Percentiles rank a stretch among this genome's conserved stretches.
Evolutionary conservation across 2,113 vertebrate genomes (phyloP).

Genomic region (Crotalus helleri): DNA sequence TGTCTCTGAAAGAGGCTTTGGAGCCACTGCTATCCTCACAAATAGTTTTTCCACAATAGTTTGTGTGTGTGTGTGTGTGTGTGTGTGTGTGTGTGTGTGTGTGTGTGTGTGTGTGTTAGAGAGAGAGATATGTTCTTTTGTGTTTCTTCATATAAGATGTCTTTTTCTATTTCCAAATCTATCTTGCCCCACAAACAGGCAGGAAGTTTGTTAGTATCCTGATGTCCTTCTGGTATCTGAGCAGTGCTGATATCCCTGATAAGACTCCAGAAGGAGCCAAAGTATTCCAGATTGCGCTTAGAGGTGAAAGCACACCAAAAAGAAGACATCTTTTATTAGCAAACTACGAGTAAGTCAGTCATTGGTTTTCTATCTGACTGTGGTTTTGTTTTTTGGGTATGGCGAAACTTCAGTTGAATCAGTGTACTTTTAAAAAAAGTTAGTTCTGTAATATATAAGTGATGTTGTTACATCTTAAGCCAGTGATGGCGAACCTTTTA

Average conservation of each 20-base stretch:
- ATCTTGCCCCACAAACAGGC: slow-evolving; percentile 70
- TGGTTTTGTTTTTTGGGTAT: neutral
- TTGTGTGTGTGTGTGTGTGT: too few relatives aligned
- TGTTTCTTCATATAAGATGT: neutral
- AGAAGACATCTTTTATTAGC: slow-evolving; percentile 84
- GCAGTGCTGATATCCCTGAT: slow-evolving; percentile 78
- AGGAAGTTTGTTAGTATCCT: slow-evolving; percentile 93
- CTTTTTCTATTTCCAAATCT: neutral
- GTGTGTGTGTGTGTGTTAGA: neutral
- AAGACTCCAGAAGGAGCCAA: slow-evolving; percentile 72
- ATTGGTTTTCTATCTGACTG: neutral
- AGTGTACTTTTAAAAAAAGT: neutral
- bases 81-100: neutral
- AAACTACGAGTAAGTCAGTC: slow-evolving; percentile 86
- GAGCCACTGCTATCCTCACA: neutral
- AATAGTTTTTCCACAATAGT: neutral
- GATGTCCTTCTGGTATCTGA: slow-evolving; percentile 96
- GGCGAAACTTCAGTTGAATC: neutral
- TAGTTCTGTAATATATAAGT: neutral
- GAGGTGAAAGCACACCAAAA: slow-evolving; percentile 70
- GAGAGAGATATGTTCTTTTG: neutral
- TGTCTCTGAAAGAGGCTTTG: neutral
- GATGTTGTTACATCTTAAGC: neutral
- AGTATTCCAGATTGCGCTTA: slow-evolving; percentile 78
- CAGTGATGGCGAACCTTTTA: too few relatives aligned